Base-by-base conservation (phyloP, 2,888 invertebrate genomes). In the Idaea aversata region DNA sequence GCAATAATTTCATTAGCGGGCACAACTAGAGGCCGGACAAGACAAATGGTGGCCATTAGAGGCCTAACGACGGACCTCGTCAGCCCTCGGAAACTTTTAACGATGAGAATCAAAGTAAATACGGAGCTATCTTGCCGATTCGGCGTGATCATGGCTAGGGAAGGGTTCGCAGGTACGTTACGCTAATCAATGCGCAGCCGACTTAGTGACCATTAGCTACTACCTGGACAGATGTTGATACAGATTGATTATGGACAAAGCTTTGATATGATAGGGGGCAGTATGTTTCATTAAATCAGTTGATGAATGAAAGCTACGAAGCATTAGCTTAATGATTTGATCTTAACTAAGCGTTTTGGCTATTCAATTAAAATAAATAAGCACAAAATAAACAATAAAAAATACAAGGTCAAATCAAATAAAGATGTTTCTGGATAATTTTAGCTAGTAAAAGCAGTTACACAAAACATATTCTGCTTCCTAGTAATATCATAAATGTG, bases 1-100 rank as follows among this genome's bases (percentile, higher is more conserved):
- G 93, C 93, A 91, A 93, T 93, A 93, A 93, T 93, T 93, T 93
- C 93, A 93, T 93, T 93, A 93, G 92, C 84, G 87, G 85, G 89
- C 89, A 87, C 90, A 90, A 91, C 91, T 91, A 91, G 84, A 87
- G 88, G 90, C 91, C 90, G 92, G 93, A 93, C 92, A 92, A 93
- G 93, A 93, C 93, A 93, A 93, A 93, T 93, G 93, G 91, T 86
- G 75, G 90, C 93, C 93, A 93, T 93, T 93, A 93, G 92, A 82
- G 82, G 81, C 89, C 91, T 92, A 91, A 92, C 91, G 92, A 91
- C 87, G 88, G 87, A 86, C 88, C 88, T 88, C 91, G 89, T 88
- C 88, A 88, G 89, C 85, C 88, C 83, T 87, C 85, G 72, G 82
- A 88, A 90, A 92, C 92, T 93, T 93, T 92, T 93, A 93, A 92